These are phyloP conservation scores for Eulacestoma nigropectus DNA, from an alignment of 2,113 vertebrate genomes.

Conservation along the genomic window DNA sequence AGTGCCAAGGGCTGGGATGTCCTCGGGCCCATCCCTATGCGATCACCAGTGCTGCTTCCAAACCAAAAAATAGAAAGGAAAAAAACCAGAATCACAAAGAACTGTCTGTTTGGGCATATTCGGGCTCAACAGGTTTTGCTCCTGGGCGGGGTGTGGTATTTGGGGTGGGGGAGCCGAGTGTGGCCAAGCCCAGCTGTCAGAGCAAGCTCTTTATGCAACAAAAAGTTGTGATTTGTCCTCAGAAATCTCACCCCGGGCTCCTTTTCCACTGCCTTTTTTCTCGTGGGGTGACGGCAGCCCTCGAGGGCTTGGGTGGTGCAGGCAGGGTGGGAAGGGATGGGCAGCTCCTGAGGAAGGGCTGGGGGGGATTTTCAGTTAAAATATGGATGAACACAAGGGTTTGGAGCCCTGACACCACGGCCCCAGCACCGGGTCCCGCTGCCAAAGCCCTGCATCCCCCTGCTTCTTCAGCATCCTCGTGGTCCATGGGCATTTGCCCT, in stretches of 20 bases:
- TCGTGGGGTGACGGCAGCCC: neutral
- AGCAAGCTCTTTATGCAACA: neutral
- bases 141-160: neutral
- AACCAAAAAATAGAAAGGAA: neutral
- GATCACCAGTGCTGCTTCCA: neutral
- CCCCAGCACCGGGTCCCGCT: neutral
- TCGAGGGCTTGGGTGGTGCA: neutral
- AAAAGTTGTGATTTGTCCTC: neutral
- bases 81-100: neutral
- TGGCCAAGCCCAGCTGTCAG: fast-evolving
- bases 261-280: neutral
- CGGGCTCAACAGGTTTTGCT: neutral
- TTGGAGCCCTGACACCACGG: fast-evolving
- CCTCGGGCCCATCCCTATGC: neutral
- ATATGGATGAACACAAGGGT: fast-evolving
- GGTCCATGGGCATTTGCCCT: neutral
- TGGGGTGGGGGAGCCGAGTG: neutral
- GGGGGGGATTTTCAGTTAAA: neutral
- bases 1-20: neutral
- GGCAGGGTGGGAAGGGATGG: neutral
- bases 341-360: neutral
- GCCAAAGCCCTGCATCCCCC: neutral
- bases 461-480: neutral
- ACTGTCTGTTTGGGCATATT: neutral
- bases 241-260: neutral